Evolutionary conservation across 2,113 vertebrate species (phyloP).

Genomic region (Sander lucioperca): DNA sequence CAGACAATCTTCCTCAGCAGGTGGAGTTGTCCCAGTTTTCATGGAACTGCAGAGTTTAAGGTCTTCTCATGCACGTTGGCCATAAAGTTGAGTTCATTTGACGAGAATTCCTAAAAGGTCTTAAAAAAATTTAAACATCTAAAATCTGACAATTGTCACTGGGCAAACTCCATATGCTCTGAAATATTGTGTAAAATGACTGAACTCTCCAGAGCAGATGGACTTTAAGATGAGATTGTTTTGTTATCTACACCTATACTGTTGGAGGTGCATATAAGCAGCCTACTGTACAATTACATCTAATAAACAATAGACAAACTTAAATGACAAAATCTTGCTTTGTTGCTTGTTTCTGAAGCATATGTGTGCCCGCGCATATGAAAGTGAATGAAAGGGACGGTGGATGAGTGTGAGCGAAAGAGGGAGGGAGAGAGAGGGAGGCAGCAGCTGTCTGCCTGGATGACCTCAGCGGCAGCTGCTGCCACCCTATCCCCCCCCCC

Average conservation of each 20-base stretch:
- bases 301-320: not conserved
- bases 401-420: conserved; percentile 41
- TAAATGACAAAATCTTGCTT: conserved; percentile 17
- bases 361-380: conserved; percentile 26
- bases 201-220: not conserved
- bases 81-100: too few relatives aligned
- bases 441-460: conserved; percentile 76
- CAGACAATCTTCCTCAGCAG: not conserved
- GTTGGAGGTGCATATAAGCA: not conserved
- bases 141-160: not conserved
- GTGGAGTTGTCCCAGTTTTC: not conserved
- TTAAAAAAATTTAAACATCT: not conserved
- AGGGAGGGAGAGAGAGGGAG: conserved; percentile 25
- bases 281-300: not conserved
- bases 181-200: too few relatives aligned
- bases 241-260: not conserved
- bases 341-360: conserved; percentile 19
- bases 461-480: conserved; percentile 83
- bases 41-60: not conserved
- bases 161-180: too few relatives aligned
- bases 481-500: not conserved
- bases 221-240: not conserved
- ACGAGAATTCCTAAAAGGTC: not conserved
- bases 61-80: too few relatives aligned
- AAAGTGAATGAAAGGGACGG: conserved; percentile 45